Conservation (phyloP, 2,888 invertebrate genomes). For the Agonopterix alstromeriana region DNA sequence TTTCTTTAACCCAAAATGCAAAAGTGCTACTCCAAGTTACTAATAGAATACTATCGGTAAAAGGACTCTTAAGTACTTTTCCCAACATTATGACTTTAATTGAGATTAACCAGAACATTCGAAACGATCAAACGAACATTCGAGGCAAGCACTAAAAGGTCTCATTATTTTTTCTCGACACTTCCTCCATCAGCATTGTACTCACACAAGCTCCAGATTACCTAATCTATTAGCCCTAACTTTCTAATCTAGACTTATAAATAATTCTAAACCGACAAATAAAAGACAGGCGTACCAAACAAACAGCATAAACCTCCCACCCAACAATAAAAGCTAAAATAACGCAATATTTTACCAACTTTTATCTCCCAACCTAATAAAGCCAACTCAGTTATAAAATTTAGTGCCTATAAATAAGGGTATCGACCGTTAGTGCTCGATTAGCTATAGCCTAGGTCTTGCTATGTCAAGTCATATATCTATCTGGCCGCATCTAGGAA, state of each 20-base stretch:
- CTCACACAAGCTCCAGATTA: too few relatives aligned
- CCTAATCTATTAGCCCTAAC: not conserved
- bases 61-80: too few relatives aligned
- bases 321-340: conserved; percentile 14
- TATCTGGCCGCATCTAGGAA: conserved; percentile 63
- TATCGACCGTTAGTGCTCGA: conserved; percentile 52
- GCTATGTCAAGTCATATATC: conserved; percentile 35
- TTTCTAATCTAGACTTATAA: conserved; percentile 3
- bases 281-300: conserved; percentile 6
- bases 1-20: too few relatives aligned
- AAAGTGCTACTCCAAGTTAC: too few relatives aligned
- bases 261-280: conserved; percentile 10
- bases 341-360: conserved; percentile 41
- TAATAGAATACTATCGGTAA: too few relatives aligned
- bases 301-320: conserved; percentile 12
- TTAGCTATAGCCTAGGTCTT: conserved; percentile 31
- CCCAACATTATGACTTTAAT: too few relatives aligned
- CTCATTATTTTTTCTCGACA: too few relatives aligned
- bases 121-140: too few relatives aligned
- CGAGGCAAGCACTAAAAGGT: too few relatives aligned
- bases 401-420: conserved; percentile 61
- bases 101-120: too few relatives aligned
- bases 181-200: too few relatives aligned
- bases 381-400: conserved; percentile 55
- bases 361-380: conserved; percentile 51